Percentiles rank a stretch among this genome's conserved stretches.
phyloP scores from a whole-genome alignment of 2,888 invertebrate species.

The Phengaris alcon region DNA sequence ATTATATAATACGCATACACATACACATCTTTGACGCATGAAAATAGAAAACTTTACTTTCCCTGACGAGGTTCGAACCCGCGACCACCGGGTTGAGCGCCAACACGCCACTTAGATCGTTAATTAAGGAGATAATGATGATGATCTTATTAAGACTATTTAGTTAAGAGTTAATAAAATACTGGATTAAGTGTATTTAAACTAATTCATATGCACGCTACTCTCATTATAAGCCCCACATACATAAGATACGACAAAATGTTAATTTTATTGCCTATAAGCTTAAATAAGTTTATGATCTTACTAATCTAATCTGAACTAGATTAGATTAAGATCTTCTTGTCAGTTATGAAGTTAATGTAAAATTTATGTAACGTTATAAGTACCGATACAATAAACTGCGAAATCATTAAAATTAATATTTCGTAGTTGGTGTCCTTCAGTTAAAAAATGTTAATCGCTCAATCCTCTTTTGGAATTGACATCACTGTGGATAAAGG shows the following conservation, averaged over 20 bases:
- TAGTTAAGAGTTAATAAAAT: not conserved
- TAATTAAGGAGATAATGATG: not conserved
- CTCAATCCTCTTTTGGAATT: not conserved
- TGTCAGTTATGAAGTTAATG: not conserved
- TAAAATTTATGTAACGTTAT: not conserved
- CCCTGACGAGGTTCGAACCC: no score
- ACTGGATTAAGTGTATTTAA: not conserved
- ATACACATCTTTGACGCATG: no score
- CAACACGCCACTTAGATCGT: no score
- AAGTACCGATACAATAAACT: not conserved
- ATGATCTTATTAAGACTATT: not conserved
- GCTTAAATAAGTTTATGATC: constrained; percentile 1
- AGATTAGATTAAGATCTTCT: not conserved
- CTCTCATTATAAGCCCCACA: not conserved
- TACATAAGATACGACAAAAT: constrained; percentile 7
- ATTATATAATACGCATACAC: no score
- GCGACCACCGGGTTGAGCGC: no score
- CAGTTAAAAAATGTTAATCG: not conserved
- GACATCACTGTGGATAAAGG: not conserved
- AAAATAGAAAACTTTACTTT: no score
- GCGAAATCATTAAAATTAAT: not conserved
- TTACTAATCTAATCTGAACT: not conserved
- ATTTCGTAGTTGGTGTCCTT: not conserved
- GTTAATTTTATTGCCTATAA: constrained; percentile 10
- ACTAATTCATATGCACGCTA: not conserved